Percentiles rank a stretch among this genome's conserved stretches.
Conservation (phyloP, 2,888 invertebrate genomes). For the Penaeus monodon region DNA sequence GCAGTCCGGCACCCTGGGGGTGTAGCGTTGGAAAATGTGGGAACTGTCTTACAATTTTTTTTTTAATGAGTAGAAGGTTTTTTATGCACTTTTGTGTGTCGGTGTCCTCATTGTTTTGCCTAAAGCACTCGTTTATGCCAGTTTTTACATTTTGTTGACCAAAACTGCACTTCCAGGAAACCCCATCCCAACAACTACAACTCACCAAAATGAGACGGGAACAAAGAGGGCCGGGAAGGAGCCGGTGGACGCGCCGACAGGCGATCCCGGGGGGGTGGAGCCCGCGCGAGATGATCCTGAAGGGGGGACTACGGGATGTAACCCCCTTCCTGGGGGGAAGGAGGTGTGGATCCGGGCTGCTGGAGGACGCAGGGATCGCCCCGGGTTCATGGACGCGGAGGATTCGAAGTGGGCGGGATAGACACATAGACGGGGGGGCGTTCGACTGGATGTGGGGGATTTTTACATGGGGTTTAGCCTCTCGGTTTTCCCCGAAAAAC, state of each 20-base stretch:
- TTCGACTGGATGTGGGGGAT: too few relatives aligned
- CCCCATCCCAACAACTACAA: slow-evolving; percentile 23
- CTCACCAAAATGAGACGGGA: slow-evolving; percentile 4
- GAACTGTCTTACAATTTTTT: too few relatives aligned
- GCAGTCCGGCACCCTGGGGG: too few relatives aligned
- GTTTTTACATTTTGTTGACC: too few relatives aligned
- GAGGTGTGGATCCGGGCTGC: not conserved
- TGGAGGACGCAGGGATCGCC: not conserved
- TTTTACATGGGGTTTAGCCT: too few relatives aligned
- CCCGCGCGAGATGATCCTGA: slow-evolving; percentile 26
- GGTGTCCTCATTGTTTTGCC: too few relatives aligned
- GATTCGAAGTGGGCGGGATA: slow-evolving; percentile 17
- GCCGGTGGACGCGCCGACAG: not conserved
- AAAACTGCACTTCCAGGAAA: not conserved
- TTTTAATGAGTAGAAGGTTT: too few relatives aligned
- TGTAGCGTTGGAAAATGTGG: too few relatives aligned
- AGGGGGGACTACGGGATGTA: not conserved
- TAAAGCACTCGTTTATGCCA: too few relatives aligned
- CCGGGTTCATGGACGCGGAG: not conserved
- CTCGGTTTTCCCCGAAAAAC: too few relatives aligned
- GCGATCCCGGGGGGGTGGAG: not conserved
- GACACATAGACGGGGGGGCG: too few relatives aligned
- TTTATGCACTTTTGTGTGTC: too few relatives aligned
- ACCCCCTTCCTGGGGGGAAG: slow-evolving; percentile 10
- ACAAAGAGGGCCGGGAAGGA: not conserved